Evolutionary conservation across 2,113 vertebrate genomes (phyloP).

Genomic region (Alectura lathami): DNA sequence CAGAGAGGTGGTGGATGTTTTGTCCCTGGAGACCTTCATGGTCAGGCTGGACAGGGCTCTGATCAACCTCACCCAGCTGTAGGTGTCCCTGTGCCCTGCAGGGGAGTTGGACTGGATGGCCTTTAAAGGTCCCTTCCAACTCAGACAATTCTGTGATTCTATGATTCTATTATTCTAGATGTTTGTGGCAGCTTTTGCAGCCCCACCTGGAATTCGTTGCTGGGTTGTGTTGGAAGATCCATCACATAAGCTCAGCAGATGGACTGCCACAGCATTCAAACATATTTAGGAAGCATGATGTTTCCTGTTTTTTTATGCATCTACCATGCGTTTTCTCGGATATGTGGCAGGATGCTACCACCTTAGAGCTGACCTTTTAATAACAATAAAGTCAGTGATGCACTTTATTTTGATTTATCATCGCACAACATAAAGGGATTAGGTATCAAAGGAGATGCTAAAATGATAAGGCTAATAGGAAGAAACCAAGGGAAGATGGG

Average conservation of each 20-base stretch:
- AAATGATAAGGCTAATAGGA: slow-evolving; percentile 58
- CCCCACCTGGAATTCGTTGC: rapidly evolving
- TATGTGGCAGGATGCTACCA: not conserved
- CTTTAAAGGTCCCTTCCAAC: too few species aligned
- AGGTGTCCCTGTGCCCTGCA: too few species aligned
- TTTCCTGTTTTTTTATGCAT: not conserved
- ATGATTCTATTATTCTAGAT: too few species aligned
- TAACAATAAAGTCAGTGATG: slow-evolving; percentile 58
- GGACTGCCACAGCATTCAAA: not conserved
- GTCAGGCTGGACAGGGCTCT: too few species aligned
- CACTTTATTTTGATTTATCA: slow-evolving; percentile 63
- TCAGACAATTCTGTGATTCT: too few species aligned
- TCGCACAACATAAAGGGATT: slow-evolving; percentile 37
- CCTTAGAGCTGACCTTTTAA: slow-evolving; percentile 53
- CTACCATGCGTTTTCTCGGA: slow-evolving; percentile 19
- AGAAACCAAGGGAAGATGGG: slow-evolving; percentile 34
- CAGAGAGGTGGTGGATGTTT: too few species aligned
- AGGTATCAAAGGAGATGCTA: slow-evolving; percentile 57
- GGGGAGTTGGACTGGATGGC: too few species aligned
- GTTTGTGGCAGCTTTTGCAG: not conserved
- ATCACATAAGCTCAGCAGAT: not conserved
- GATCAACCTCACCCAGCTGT: too few species aligned
- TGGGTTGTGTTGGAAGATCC: not conserved
- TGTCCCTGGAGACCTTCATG: too few species aligned
- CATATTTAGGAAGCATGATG: not conserved